phyloP scores from a whole-genome alignment of 2,797 vertebrate species.

The Orientallactaga sibirica region DNA sequence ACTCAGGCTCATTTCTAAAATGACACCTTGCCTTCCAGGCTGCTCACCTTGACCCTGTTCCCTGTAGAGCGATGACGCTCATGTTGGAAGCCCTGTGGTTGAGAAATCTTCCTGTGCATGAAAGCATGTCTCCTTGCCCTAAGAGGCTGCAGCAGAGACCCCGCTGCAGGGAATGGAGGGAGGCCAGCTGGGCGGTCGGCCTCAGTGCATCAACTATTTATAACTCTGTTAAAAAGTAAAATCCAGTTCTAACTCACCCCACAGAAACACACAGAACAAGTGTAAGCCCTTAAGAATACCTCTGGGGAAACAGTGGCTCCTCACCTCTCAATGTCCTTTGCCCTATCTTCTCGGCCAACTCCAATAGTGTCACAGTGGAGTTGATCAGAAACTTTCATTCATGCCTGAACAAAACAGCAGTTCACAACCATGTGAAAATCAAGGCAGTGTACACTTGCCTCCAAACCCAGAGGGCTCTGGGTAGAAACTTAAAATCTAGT shows the following conservation, averaged over 20 bases:
- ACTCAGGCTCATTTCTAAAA: neutral
- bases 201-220: conserved; percentile 52
- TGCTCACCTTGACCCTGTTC: neutral
- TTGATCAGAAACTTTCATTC: neutral
- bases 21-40: neutral
- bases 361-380: accelerated
- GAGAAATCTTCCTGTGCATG: conserved; percentile 14
- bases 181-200: neutral
- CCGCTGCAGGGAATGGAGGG: neutral
- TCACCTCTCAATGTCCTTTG: neutral
- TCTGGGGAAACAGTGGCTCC: neutral
- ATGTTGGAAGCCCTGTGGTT: neutral
- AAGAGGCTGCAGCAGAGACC: neutral
- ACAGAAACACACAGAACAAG: neutral
- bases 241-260: neutral
- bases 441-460: neutral
- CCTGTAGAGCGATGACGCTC: accelerated
- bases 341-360: neutral
- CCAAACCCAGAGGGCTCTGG: neutral
- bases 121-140: neutral
- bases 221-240: conserved; percentile 61
- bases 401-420: neutral
- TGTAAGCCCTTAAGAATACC: neutral
- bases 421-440: accelerated
- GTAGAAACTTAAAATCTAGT: neutral